Percentiles rank a stretch among this genome's conserved stretches.
Evolutionary conservation across 1,140 invertebrate genomes (phyloP).

Genomic region (Drepana arcuata): DNA sequence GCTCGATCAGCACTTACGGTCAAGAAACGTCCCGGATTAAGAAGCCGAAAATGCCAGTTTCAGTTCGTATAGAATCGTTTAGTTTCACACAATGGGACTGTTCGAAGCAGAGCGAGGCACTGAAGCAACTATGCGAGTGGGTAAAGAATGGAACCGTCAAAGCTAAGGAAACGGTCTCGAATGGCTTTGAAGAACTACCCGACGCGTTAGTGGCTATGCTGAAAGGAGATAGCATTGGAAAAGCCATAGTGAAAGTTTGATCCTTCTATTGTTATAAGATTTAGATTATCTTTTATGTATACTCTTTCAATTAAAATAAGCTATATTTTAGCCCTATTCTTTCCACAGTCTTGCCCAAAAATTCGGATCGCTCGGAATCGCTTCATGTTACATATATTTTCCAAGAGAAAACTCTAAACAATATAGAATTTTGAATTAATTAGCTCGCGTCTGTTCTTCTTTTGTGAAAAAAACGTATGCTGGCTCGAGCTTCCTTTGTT

Average conservation of each 20-base stretch:
- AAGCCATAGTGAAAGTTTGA: slow-evolving; percentile 71
- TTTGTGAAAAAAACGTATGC: no score
- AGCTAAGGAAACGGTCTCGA: slow-evolving; percentile 64
- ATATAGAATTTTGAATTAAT: no score
- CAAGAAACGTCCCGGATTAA: background rate
- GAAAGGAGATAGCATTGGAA: slow-evolving; percentile 70
- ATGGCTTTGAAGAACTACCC: slow-evolving; percentile 74
- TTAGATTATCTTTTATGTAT: slow-evolving; percentile 1
- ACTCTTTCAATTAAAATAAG: no score
- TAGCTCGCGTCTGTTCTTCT: no score
- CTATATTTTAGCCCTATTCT: no score
- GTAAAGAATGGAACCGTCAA: slow-evolving; percentile 69
- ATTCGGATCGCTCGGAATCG: no score
- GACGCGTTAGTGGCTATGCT: slow-evolving; percentile 72
- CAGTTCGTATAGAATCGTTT: slow-evolving; percentile 29
- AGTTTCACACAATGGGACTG: slow-evolving; percentile 65
- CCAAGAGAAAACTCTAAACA: no score
- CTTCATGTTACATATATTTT: no score
- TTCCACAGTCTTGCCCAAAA: no score
- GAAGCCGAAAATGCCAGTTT: slow-evolving; percentile 46
- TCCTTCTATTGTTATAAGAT: slow-evolving; percentile 9
- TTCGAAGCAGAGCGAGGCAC: slow-evolving; percentile 42
- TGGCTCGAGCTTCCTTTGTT: no score
- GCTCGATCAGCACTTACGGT: slow-evolving; percentile 66
- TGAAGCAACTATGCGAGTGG: slow-evolving; percentile 57